Evolutionary conservation across 2,797 vertebrate genomes (phyloP), one percentile per base, ranked within the genome.

Genomic region (Sparidentex hasta): DNA sequence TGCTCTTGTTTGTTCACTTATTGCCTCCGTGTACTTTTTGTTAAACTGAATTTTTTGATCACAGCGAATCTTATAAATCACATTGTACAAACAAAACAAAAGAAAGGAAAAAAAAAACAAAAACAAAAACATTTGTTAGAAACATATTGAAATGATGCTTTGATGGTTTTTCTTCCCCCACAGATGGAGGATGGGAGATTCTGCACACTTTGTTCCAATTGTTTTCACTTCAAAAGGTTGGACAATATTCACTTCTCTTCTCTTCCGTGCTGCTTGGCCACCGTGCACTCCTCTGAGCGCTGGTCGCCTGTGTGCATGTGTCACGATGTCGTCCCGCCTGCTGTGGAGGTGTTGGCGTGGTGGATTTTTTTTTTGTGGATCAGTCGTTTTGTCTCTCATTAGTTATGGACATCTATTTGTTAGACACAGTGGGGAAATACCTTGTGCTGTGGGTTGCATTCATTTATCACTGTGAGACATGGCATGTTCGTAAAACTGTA

Each of bases 391-490:
- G 20, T 44, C 2, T 52, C 3, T 41, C 7, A 12, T 18, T 41
- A 54, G 17, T 14, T 38, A 47, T 65, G 52, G 56, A 23, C 27
- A 17, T 67, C 20, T 66, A 21, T 68, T 69, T 55, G 11, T 66
- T n/a, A 43, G 66, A 74, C 14, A 63, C 33, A 61, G 29, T 71
- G 11, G 20, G 7, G 27, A 33, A 63, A 63, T 18, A 1, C n/a
- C 17, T 33, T 20, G 16, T 54, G n/a, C 12, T 71, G 43, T 7
- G n/a, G 16, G 51, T 18, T 44, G 54, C n/a, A 4, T n/a, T 66
- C 21, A 54, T 41, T 55, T 21, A 43, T 54, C 51, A 17, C 16
- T 57, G 17, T 65, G 41, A 67, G 51, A 33, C 9, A 23, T 41
- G 21, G 7, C 25, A 20, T 48, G 63, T 47, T 0, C 16, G 20